Conservation (phyloP, 1,140 invertebrate genomes). For the Potamilus streckersoni region DNA sequence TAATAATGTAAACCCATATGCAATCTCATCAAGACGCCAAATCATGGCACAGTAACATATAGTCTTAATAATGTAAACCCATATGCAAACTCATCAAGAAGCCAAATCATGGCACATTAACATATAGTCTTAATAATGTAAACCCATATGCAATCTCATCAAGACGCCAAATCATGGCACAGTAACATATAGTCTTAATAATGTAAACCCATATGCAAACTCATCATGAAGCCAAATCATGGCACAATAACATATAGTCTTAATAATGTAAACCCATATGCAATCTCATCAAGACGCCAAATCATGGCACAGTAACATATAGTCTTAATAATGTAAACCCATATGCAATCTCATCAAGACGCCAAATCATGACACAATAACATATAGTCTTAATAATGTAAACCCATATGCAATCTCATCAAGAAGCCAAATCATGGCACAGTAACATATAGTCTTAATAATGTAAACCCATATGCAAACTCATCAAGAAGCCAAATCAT, state of each 20-base stretch:
- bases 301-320: constrained; percentile 13
- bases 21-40: too few species aligned
- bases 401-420: too few species aligned
- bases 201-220: too few species aligned
- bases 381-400: not conserved
- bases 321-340: not conserved
- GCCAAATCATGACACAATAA: not conserved
- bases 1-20: too few species aligned
- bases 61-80: not conserved
- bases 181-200: not conserved
- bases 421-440: not conserved
- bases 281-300: too few species aligned
- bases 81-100: not conserved
- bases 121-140: not conserved
- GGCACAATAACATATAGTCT: not conserved
- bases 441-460: not conserved
- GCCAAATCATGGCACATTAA: not conserved
- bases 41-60: constrained; percentile 13
- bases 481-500: too few species aligned
- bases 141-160: too few species aligned
- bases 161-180: constrained; percentile 26
- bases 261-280: too few species aligned
- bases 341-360: not conserved
- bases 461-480: too few species aligned
- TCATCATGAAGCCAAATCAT: not conserved